Evolutionary conservation across 1,140 invertebrate species (phyloP), one percentile per base, ranked within the genome.

Genomic region (Hydropsyche tenuis): DNA sequence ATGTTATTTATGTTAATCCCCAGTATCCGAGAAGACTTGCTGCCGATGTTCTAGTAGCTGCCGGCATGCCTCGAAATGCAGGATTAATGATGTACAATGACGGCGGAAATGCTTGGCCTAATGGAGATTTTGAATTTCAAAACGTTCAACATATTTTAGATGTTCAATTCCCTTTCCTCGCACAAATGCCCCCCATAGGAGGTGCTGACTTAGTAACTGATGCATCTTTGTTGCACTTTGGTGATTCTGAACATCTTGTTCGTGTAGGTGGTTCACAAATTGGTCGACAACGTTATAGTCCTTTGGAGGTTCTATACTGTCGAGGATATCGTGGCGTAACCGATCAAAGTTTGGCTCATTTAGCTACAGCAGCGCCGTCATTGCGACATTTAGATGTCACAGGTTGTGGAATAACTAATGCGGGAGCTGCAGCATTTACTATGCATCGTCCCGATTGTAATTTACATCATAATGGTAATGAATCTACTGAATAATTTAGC

Each of bases 281-380:
- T 16, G 6, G 51, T 23, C 48, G 68, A 16, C 69, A n/a, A 3
- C 63, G 42, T 48, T 23, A 42, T 65, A 73, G 51, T 53, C 37
- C 42, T 25, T 70, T 80, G 9, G 73, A 81, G 18, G 80, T 81
- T 0, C 73, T 85, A 6, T 81, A 85, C 3, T 82, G 86, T 43
- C 87, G 87, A 48, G 89, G 90, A 63, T 92, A 89, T 80, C 81
- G 85, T 6, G 83, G 82, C 69, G 86, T 92, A 1, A 91, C 90
- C 1, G 87, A 92, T 78, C 81, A 85, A n/a, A 89, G 88, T 74
- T 78, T 92, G 11, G 76, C 83, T 16, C 89, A 91, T 78, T 81
- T 91, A 68, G 85, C 85, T 0, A 83, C 85, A 6, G 88, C 88
- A 30, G 88, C 89, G 0, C 87, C 88, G 0, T 81, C 84, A 73